A percentile compares a stretch with the other conserved stretches of the same genome.
These are phyloP conservation scores for Falco peregrinus DNA, from an alignment of 2,797 vertebrate species.

Conservation along the genomic window DNA sequence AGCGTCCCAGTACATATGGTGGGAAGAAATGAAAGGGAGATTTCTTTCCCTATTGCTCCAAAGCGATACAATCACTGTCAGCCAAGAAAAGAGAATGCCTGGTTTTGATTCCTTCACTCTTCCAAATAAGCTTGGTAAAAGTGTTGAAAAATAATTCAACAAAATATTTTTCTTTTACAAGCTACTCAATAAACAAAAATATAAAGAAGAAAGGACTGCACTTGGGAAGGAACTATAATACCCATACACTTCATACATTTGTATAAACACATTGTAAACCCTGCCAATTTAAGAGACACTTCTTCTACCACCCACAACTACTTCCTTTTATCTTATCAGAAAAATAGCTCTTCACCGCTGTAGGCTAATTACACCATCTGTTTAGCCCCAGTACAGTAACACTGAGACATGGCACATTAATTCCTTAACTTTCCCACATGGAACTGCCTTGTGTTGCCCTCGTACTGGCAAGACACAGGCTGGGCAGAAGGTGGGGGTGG, in stretches of 20 bases:
- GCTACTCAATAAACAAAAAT: not conserved
- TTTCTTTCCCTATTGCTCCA: not conserved
- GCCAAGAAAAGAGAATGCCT: not conserved
- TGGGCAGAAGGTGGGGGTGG: not conserved
- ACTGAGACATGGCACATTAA: conserved; percentile 73
- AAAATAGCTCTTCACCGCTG: conserved; percentile 68
- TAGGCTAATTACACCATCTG: conserved; percentile 82
- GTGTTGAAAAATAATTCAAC: not conserved
- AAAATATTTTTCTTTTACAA: not conserved
- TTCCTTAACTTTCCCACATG: conserved; percentile 76
- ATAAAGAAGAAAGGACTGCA: not conserved
- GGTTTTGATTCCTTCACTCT: not conserved
- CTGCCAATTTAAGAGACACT: conserved; percentile 58
- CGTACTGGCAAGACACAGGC: conserved; percentile 49
- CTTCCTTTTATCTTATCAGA: conserved; percentile 75
- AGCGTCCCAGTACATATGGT: rapidly evolving
- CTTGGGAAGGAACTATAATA: not conserved
- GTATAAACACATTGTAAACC: conserved; percentile 33
- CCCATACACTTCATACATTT: not conserved
- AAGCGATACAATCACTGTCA: rapidly evolving
- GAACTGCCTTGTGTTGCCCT: conserved; percentile 61
- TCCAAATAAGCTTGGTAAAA: not conserved
- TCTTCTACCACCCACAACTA: conserved; percentile 69
- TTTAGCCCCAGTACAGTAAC: conserved; percentile 70
- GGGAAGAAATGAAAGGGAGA: not conserved